Percentiles rank a stretch among this genome's conserved stretches.
Evolutionary conservation across 2,797 vertebrate species (phyloP).

Genomic region (Artibeus lituratus): DNA sequence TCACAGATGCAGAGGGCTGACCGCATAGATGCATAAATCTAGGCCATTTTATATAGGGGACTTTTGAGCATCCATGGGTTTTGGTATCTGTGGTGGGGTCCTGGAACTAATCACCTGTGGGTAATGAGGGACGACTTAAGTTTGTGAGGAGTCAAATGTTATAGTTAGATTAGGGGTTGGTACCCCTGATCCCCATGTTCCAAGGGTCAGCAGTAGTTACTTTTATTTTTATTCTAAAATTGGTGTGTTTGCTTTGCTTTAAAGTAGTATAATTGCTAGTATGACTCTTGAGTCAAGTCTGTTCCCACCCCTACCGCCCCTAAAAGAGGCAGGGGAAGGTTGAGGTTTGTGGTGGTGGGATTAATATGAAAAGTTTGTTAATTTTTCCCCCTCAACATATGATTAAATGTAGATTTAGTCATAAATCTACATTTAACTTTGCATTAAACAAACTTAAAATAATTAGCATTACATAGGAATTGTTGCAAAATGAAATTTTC

Average conservation of each 20-base stretch:
- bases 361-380: neutral
- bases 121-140: neutral
- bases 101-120: neutral
- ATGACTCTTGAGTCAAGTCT: neutral
- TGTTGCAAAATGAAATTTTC: neutral
- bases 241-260: neutral
- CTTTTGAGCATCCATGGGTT: neutral
- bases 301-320: neutral
- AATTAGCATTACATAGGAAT: neutral
- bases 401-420: neutral
- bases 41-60: neutral
- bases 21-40: neutral
- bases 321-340: neutral
- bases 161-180: neutral
- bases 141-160: neutral
- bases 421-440: neutral
- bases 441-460: neutral
- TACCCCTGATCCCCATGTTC: neutral
- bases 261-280: neutral
- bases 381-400: neutral
- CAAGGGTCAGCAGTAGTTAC: neutral
- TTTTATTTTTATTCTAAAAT: constrained; percentile 18
- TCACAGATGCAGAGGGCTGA: neutral
- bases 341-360: neutral
- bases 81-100: neutral